Evolutionary conservation across 2,113 vertebrate species (phyloP).

Genomic region (Thalassarche chlororhynchos): DNA sequence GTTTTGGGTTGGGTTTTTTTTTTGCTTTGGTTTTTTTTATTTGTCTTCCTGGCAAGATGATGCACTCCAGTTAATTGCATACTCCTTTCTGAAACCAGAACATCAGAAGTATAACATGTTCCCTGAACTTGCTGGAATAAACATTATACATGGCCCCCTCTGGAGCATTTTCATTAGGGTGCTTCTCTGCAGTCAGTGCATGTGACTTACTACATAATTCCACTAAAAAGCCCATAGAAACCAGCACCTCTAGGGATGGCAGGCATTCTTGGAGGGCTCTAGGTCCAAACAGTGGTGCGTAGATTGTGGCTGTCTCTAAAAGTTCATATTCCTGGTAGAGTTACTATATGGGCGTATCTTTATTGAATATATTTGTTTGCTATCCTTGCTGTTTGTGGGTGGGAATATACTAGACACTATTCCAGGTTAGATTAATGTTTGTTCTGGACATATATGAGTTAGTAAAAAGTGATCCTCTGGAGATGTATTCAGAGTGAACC

Average conservation of each 20-base stretch:
- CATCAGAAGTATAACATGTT: neutral
- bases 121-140: neutral
- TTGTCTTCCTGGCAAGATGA: neutral
- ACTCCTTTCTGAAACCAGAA: neutral
- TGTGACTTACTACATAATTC: neutral
- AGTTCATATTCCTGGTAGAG: neutral
- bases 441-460: neutral
- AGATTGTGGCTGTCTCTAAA: neutral
- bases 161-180: neutral
- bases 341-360: neutral
- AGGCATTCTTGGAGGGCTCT: neutral
- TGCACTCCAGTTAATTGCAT: neutral
- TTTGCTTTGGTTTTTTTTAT: neutral
- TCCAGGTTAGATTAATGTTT: neutral
- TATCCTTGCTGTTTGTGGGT: neutral
- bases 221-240: neutral
- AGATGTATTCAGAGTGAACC: neutral
- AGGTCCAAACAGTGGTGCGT: neutral
- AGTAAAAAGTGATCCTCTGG: neutral
- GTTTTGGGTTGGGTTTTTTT: neutral
- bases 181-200: neutral
- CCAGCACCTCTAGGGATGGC: neutral
- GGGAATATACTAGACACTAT: neutral
- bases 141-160: neutral
- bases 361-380: neutral